Evolutionary conservation across 2,888 invertebrate species (phyloP).

Genomic region (Alviniconcha strummeri): DNA sequence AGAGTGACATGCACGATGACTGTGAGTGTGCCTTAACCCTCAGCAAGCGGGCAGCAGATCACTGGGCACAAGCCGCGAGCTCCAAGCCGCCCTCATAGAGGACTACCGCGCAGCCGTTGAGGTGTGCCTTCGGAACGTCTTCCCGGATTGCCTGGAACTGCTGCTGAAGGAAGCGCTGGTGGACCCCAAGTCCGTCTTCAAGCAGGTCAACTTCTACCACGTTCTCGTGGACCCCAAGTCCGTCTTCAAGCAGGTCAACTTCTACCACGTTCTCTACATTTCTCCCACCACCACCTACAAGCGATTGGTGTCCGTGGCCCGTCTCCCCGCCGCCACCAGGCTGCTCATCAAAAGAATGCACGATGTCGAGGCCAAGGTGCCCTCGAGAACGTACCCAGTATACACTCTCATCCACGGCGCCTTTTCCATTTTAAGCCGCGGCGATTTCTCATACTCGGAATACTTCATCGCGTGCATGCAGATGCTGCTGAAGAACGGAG

Average conservation of each 20-base stretch:
- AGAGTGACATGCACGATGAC: too few relatives aligned
- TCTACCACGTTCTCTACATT: slow-evolving; percentile 62
- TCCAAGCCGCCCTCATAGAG: slow-evolving; percentile 25
- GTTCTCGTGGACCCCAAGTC: slow-evolving; percentile 51
- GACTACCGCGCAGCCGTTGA: slow-evolving; percentile 56
- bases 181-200: slow-evolving; percentile 52
- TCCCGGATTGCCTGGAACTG: slow-evolving; percentile 55
- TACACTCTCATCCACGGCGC: slow-evolving; percentile 62
- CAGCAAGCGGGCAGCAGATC: too few relatives aligned
- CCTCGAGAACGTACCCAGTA: slow-evolving; percentile 63
- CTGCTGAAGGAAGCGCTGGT: slow-evolving; percentile 46
- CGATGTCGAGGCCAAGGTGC: slow-evolving; percentile 52
- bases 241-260: slow-evolving; percentile 61
- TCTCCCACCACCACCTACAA: slow-evolving; percentile 39
- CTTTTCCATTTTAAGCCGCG: slow-evolving; percentile 42
- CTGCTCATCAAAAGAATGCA: slow-evolving; percentile 57
- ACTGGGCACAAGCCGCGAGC: too few relatives aligned
- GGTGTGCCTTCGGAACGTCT: slow-evolving; percentile 51
- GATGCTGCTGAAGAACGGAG: slow-evolving; percentile 58
- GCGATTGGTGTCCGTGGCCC: not conserved
- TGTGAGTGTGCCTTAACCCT: too few relatives aligned
- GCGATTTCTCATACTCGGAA: slow-evolving; percentile 53
- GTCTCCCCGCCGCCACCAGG: slow-evolving; percentile 55
- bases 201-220: slow-evolving; percentile 63
- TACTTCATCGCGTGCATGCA: slow-evolving; percentile 52